Conservation (phyloP, 2,888 invertebrate species). For the Glomeris marginata region DNA sequence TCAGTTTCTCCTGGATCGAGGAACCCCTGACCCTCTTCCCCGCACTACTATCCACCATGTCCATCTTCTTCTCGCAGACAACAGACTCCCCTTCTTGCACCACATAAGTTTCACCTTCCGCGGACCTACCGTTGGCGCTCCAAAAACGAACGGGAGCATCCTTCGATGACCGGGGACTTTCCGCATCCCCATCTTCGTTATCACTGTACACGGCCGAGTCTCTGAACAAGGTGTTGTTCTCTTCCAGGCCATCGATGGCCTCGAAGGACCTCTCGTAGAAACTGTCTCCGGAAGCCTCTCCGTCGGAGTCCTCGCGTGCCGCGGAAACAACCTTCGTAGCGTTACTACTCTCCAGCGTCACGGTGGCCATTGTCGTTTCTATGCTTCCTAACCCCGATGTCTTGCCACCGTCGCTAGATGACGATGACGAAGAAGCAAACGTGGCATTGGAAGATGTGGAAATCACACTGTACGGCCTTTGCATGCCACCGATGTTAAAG, state of each 20-base stretch:
- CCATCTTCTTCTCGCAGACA: not conserved
- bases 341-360: constrained; percentile 10
- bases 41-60: not conserved
- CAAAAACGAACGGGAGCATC: constrained; percentile 3
- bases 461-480: not conserved
- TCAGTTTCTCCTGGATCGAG: constrained; percentile 26
- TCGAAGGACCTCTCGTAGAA: constrained; percentile 62
- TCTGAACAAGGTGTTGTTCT: constrained; percentile 48
- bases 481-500: constrained; percentile 28
- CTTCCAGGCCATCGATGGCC: constrained; percentile 53
- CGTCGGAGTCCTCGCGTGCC: constrained; percentile 23
- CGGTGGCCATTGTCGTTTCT: constrained; percentile 20
- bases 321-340: constrained; percentile 1
- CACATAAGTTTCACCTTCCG: no score
- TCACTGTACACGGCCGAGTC: constrained; percentile 75
- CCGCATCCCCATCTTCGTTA: constrained; percentile 38
- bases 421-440: constrained; percentile 1
- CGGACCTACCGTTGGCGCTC: no score
- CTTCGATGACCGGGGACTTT: constrained; percentile 5
- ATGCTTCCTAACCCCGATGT: constrained; percentile 21
- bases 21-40: constrained; percentile 18
- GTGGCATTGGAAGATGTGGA: constrained; percentile 1
- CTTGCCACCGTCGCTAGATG: constrained; percentile 35
- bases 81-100: no score
- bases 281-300: constrained; percentile 43